A percentile compares a stretch with the other conserved stretches of the same genome.
Evolutionary conservation across 2,888 invertebrate species (phyloP).

Genomic region (Apamea epomidion): DNA sequence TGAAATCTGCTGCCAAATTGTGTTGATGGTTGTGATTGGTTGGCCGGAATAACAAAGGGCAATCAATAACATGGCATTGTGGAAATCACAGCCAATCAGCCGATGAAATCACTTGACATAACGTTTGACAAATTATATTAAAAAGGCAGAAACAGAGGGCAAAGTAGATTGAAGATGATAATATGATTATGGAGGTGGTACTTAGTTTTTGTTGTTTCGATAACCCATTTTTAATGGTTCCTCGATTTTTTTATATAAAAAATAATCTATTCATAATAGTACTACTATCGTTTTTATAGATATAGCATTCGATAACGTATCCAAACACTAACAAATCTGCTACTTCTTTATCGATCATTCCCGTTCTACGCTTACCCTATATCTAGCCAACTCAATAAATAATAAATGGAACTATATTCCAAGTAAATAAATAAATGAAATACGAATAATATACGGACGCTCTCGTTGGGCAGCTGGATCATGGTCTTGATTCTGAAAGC

Average conservation of each 20-base stretch:
- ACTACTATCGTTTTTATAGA: too few species aligned
- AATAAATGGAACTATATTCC: too few species aligned
- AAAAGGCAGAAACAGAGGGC: not conserved
- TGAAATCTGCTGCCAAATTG: conserved; percentile 11
- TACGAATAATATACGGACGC: too few species aligned
- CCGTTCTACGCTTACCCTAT: not conserved
- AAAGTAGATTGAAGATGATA: not conserved
- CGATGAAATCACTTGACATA: conserved; percentile 8
- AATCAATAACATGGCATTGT: conserved; percentile 11
- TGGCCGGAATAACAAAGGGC: conserved; percentile 17
- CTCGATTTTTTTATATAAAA: not conserved
- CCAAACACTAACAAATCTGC: not conserved
- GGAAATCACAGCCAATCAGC: conserved; percentile 18
- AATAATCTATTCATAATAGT: not conserved
- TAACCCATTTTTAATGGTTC: not conserved
- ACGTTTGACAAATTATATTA: conserved; percentile 2
- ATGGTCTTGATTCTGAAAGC: too few species aligned
- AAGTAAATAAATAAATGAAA: too few species aligned
- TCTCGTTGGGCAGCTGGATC: too few species aligned
- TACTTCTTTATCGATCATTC: conserved; percentile 10
- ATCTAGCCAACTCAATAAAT: not conserved
- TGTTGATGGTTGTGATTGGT: not conserved
- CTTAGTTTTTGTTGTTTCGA: not conserved
- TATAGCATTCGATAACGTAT: not conserved
- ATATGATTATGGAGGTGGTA: not conserved